Conservation (phyloP, 1,140 invertebrate species). For the Aphidius ervi region DNA sequence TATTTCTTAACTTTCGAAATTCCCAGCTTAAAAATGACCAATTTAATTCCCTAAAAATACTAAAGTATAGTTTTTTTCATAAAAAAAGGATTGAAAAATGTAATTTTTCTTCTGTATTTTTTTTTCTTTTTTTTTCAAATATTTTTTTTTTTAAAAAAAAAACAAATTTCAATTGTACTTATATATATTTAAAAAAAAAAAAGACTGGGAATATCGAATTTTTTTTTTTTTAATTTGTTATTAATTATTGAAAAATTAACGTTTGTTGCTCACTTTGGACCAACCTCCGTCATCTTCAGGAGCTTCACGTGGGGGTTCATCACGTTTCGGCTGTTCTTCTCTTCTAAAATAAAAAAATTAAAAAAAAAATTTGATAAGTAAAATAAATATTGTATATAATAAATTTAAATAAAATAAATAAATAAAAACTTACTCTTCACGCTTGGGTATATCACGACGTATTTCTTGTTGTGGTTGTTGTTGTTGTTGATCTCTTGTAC, state of each 20-base stretch:
- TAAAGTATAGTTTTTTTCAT: too few relatives aligned
- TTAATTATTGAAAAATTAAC: slow-evolving; percentile 23
- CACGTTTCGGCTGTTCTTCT: slow-evolving; percentile 26
- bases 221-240: background rate
- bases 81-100: too few relatives aligned
- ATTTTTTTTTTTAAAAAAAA: too few relatives aligned
- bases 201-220: slow-evolving; percentile 8
- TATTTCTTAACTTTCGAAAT: too few relatives aligned
- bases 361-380: background rate
- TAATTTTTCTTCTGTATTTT: too few relatives aligned
- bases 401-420: background rate
- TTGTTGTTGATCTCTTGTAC: slow-evolving; percentile 14
- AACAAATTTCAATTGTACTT: background rate
- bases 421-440: slow-evolving; percentile 19
- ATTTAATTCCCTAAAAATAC: too few relatives aligned
- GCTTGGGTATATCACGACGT: slow-evolving; percentile 15
- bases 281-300: slow-evolving; percentile 41
- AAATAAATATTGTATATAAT: background rate
- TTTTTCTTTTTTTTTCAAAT: too few relatives aligned
- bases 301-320: slow-evolving; percentile 32
- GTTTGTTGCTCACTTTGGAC: slow-evolving; percentile 41
- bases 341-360: slow-evolving; percentile 11
- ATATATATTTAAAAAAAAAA: slow-evolving; percentile 7
- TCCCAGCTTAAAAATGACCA: too few relatives aligned
- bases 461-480: slow-evolving; percentile 20